These are phyloP conservation scores for Elmis aenea DNA, from an alignment of 2,888 invertebrate genomes.

Conservation along the genomic window DNA sequence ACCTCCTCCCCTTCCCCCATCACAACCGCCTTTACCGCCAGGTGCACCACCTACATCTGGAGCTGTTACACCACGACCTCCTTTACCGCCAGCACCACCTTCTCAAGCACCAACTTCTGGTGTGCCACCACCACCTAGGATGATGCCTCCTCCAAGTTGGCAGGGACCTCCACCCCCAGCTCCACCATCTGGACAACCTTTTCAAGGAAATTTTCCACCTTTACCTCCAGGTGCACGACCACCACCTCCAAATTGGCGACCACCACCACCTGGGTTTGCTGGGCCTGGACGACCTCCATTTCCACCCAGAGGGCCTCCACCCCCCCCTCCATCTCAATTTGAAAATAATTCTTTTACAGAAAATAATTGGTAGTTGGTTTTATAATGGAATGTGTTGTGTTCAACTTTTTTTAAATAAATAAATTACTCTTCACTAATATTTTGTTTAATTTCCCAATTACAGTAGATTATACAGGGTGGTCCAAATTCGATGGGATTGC, in stretches of 20 bases:
- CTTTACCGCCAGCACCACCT: constrained; percentile 44
- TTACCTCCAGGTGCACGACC: constrained; percentile 56
- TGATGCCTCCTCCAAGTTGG: constrained; percentile 41
- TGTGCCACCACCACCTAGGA: constrained; percentile 36
- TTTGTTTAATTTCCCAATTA: no score
- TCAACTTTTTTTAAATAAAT: not conserved
- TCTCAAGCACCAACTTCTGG: constrained; percentile 25
- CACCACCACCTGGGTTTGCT: constrained; percentile 57
- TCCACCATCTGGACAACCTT: constrained; percentile 41
- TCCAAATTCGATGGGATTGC: no score
- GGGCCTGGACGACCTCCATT: constrained; percentile 53
- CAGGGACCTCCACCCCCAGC: constrained; percentile 40
- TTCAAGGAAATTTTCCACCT: constrained; percentile 49
- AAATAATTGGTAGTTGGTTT: constrained; percentile 26
- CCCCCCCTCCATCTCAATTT: constrained; percentile 55
- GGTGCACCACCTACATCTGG: constrained; percentile 61
- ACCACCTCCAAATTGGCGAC: constrained; percentile 64
- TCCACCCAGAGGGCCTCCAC: constrained; percentile 67
- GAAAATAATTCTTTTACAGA: constrained; percentile 28
- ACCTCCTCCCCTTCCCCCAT: constrained; percentile 62
- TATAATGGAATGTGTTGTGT: constrained; percentile 2
- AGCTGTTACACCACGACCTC: constrained; percentile 30
- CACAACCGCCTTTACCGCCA: constrained; percentile 57
- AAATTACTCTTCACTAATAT: no score
- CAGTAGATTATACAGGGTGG: no score